A percentile compares a stretch with the other conserved stretches of the same genome.
Conservation (phyloP, 2,797 vertebrate species). For the Myripristis murdjan region DNA sequence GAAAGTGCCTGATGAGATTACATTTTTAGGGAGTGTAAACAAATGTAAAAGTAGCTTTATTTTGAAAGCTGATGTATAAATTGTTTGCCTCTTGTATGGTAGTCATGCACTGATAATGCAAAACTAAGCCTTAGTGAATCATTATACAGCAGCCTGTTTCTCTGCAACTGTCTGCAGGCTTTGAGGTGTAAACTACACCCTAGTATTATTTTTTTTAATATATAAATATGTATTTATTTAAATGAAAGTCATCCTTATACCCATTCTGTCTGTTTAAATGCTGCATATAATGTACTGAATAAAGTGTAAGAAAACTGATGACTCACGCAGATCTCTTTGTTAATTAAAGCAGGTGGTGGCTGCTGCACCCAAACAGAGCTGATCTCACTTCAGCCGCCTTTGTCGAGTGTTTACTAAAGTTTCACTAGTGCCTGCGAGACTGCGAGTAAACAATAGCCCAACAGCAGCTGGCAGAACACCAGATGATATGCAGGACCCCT, state of each 20-base stretch:
- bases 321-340: conserved; percentile 18
- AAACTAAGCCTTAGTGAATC: too few species aligned
- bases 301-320: conserved; percentile 7
- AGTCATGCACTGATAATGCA: too few species aligned
- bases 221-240: too few species aligned
- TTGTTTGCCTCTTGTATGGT: not conserved
- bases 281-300: conserved; percentile 18
- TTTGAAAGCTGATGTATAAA: not conserved
- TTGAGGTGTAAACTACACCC: too few species aligned
- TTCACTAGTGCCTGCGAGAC: conserved; percentile 64
- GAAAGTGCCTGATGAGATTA: conserved; percentile 2
- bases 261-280: not conserved
- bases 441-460: conserved; percentile 53
- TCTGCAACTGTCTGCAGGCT: too few species aligned
- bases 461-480: conserved; percentile 77
- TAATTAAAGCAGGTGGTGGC: conserved; percentile 53
- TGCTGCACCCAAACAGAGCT: conserved; percentile 25
- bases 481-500: conserved; percentile 63
- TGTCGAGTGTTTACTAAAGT: conserved; percentile 65
- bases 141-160: too few species aligned
- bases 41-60: not conserved
- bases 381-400: conserved; percentile 14
- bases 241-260: too few species aligned
- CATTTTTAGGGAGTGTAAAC: not conserved
- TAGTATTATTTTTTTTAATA: too few species aligned